Base-by-base conservation (phyloP, 2,797 vertebrate genomes). In the Melanotaenia parkinsoni region DNA sequence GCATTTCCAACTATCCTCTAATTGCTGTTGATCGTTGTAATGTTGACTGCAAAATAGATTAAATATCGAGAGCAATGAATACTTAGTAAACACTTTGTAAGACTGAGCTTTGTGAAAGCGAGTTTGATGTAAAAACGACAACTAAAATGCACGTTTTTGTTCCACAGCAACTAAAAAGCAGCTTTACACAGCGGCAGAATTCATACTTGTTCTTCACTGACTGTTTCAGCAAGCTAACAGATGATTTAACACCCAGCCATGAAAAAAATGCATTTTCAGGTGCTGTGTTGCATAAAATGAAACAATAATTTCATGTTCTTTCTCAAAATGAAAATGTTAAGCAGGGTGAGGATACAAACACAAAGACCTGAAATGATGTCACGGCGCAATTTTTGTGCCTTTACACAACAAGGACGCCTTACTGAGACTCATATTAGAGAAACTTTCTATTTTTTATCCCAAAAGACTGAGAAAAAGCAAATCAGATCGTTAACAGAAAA, bases 1-100 rank as follows among this genome's bases (percentile, higher is more conserved):
- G 81, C 74, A 77, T 84, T 83, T 85, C 77, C 76, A 74, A 82
- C 86, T 83, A 81, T 85, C 73, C 59, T 58, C 59, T 91, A 89
- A 91, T 83, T 79, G 71, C 63, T 33, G 72, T 45, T 67, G 79
- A 78, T 88, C 83, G 63, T 61, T 67, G 70, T 77, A 59, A 70
- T 38, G 64, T 63, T 76, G 65, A 70, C 74, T 79, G 51, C 63
- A 83, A 82, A 86, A 73, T 45, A 71, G 57, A 37, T 50, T 40
- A 58, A 71, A 70, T 77, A 83, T 71, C 4, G 53, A 56, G 22
- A 56, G 26, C 28, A 30, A 30, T 56, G 18, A 22, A 50, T 50
- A 9, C 45, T 50, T 47, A 18, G 40, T 18, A 45, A 47, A 20
- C 43, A 47, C 18, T 14, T 40, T 47, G 3, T 20, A 20, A 10